Base-by-base conservation (phyloP, 2,888 invertebrate genomes). In the Geotrupes spiniger region DNA sequence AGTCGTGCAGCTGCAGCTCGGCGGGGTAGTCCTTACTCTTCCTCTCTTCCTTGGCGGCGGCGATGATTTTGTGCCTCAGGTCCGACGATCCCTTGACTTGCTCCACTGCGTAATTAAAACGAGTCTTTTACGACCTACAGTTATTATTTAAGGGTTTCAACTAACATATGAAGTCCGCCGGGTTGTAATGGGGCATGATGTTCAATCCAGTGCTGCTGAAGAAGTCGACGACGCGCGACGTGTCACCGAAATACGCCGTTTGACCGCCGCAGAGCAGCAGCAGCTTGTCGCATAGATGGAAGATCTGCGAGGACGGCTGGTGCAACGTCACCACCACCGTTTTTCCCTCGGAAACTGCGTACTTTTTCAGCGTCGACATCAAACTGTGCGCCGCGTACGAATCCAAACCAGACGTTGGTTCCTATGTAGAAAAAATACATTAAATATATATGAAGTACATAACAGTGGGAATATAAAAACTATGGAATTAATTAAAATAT, bases 231-330 rank as follows among this genome's bases (percentile, higher is more conserved):
- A 89, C 85, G 66, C 82, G 81, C 54, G 79, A 76, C 15, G 83
- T 82, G 57, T 84, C 81, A 6, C 89, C 89, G 68, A 84, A 88
- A 68, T 88, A 89, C 1, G 87, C 88, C 12, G 85, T 84, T 62
- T 83, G 81, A 31, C 89, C 89, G 52, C 83, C 80, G 62, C 84
- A 84, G 37, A 87, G 73, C 51, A 83, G 74, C 40, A 90, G 74
- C 43, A 90, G 74, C 65, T 84, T 85, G 73, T 87, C 86, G 71
- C 90, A 89, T 78, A 87, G 82, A 71, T 89, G 85, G 72, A 89
- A 90, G 74, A 89, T 88, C 71, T 89, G 86, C 55, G 88, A 88
- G 43, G 88, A 89, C 1, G 89, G 89, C 69, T 90, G 90, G 68
- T 90, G 90, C 2, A 90, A 83, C 27, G 89, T 87, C 48, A 87